phyloP scores from a whole-genome alignment of 2,113 vertebrate genomes.

The Myocastor coypus region DNA sequence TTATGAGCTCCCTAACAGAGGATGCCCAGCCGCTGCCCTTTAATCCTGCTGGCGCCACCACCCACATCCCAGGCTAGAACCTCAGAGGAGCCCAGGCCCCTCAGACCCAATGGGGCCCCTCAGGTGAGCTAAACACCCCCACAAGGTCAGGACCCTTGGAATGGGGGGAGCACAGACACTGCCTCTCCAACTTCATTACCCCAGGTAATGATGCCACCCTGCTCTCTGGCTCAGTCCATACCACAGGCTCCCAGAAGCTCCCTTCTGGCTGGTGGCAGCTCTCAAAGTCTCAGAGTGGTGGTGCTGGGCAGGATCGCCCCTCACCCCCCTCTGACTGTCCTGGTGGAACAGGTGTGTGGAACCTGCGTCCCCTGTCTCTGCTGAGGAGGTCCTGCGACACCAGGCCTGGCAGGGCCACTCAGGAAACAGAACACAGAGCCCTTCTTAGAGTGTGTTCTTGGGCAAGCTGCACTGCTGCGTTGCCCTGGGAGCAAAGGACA shows the following conservation, averaged over 20 bases:
- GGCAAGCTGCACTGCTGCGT: too few relatives aligned
- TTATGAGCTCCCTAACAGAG: too few relatives aligned
- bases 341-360: too few relatives aligned
- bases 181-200: background rate
- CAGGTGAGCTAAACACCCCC: background rate
- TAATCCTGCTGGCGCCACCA: accelerated
- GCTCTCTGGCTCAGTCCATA: background rate
- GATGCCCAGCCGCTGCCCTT: background rate
- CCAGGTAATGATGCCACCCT: background rate
- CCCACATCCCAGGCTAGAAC: accelerated
- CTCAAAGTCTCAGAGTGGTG: background rate
- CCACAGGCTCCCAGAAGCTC: accelerated
- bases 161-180: too few relatives aligned
- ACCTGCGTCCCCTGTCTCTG: background rate
- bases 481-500: too few relatives aligned
- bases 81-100: background rate
- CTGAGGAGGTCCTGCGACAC: background rate
- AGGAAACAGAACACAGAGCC: background rate
- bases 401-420: background rate
- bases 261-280: too few relatives aligned
- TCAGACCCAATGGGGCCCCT: background rate
- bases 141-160: background rate
- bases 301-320: background rate
- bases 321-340: background rate
- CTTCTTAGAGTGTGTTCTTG: too few relatives aligned